Base-by-base conservation (phyloP, 2,797 vertebrate genomes). In the Schizopygopsis malacanthus region DNA sequence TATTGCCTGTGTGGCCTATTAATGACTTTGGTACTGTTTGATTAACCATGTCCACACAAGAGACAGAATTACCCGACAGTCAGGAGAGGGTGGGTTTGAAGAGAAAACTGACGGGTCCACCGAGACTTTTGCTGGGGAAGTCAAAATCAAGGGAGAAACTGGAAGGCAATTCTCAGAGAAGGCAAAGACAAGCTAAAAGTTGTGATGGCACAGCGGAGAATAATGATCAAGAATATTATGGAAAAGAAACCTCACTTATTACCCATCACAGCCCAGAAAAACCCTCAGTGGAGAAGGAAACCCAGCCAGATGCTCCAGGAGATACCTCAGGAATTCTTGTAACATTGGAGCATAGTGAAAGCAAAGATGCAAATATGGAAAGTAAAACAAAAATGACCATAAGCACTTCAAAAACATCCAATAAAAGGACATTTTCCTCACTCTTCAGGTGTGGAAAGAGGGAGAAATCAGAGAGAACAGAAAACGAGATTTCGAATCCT, bases 401-500 rank as follows among this genome's bases (percentile, higher is more conserved):
- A 81, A 88, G 82, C 59, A 59, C 70, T 69, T 89, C 91, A 0
- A 88, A 81, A 0, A 76, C 89, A 47, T 89, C 91, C 61, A 91
- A 92, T 0, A 94, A 93, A 82, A 90, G 90, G 59, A 85, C 93
- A 2, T 90, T 94, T 75, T 94, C 93, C 65, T 91, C 93, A 25
- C 89, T 95, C 3, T 86, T 88, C 8, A 37, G 94, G n/a, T 97
- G 97, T 80, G 93, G 94, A 86, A 96, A 92, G 56, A 96, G 93
- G 91, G 95, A 95, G 77, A 59, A 83, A 20, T 41, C 72, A 2
- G 84, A 86, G 50, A 20, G 6, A 67, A 11, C 28, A 8, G 71
- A 78, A 82, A 84, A 82, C 18, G 71, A 63, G 4, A 67, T 15
- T 37, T 13, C 28, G 47, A 22, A 39, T 45, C 12, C 41, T n/a